phyloP scores from a whole-genome alignment of 2,113 vertebrate genomes.

The Tragelaphus scriptus region DNA sequence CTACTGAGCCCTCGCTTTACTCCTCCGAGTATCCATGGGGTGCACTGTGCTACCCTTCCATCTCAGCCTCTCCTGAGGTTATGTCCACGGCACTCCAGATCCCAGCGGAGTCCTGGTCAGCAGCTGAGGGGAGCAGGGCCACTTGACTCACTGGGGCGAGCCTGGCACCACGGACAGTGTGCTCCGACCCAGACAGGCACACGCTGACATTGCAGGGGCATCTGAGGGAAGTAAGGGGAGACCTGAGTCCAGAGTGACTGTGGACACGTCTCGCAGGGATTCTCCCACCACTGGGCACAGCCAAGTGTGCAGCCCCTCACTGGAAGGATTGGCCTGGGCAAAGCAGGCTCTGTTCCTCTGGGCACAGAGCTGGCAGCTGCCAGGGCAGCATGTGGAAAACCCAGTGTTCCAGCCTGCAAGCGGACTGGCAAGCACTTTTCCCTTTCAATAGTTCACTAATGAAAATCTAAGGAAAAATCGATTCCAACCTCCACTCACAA shows the following conservation, averaged over 20 bases:
- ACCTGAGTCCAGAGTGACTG: background rate
- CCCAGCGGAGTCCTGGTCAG: background rate
- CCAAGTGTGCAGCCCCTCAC: background rate
- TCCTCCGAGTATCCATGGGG: background rate
- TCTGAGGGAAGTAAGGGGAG: background rate
- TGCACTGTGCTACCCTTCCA: no score
- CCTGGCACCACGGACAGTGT: background rate
- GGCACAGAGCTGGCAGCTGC: background rate
- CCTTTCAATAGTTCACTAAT: background rate
- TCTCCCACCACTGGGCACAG: background rate
- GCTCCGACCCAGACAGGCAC: background rate
- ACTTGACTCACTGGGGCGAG: background rate
- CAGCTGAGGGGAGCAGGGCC: background rate
- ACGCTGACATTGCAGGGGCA: background rate
- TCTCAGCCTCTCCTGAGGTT: background rate
- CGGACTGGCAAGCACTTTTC: background rate
- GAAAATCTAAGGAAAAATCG: background rate
- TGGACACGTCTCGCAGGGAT: background rate
- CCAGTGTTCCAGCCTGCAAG: background rate
- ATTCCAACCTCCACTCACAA: background rate
- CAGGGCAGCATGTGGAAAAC: background rate
- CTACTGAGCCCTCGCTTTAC: background rate
- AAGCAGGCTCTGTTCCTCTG: background rate
- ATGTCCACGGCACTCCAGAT: background rate
- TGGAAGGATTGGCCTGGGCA: background rate